A percentile compares a stretch with the other conserved stretches of the same genome.
Evolutionary conservation across 1,140 invertebrate genomes (phyloP).

Genomic region (Trichoplusia ni): DNA sequence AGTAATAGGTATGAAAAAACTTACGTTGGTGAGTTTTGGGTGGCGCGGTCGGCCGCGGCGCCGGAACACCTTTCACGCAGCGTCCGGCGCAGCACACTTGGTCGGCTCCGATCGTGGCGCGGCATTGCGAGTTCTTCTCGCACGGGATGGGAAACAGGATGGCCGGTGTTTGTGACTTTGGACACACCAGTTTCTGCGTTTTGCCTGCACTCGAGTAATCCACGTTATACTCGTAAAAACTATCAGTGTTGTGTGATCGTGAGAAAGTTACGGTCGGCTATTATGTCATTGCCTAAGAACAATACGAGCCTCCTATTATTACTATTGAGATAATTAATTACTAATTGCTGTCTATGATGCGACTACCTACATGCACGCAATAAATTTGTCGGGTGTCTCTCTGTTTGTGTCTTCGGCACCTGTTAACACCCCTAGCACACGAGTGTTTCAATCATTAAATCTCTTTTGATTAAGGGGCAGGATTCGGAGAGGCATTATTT

Average conservation of each 20-base stretch:
- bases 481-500: too few species aligned
- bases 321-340: conserved; percentile 4
- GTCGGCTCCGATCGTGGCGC: conserved; percentile 76
- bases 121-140: conserved; percentile 81
- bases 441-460: too few species aligned
- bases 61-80: conserved; percentile 82
- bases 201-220: conserved; percentile 61
- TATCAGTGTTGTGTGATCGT: conserved; percentile 35
- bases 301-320: conserved; percentile 34
- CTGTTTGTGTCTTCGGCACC: too few species aligned
- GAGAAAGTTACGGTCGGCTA: conserved; percentile 44
- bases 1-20: conserved; percentile 38
- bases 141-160: conserved; percentile 82
- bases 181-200: conserved; percentile 78
- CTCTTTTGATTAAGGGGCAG: too few species aligned
- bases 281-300: conserved; percentile 45
- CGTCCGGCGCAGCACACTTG: conserved; percentile 82
- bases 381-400: too few species aligned
- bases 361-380: background rate
- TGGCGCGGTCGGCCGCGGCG: conserved; percentile 79
- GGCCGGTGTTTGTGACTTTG: conserved; percentile 76
- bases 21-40: conserved; percentile 83
- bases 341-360: background rate
- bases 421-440: too few species aligned
- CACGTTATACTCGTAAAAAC: conserved; percentile 42